These are phyloP conservation scores for Trypoxylon attenuatum DNA, from an alignment of 2,888 invertebrate species.

Conservation along the genomic window DNA sequence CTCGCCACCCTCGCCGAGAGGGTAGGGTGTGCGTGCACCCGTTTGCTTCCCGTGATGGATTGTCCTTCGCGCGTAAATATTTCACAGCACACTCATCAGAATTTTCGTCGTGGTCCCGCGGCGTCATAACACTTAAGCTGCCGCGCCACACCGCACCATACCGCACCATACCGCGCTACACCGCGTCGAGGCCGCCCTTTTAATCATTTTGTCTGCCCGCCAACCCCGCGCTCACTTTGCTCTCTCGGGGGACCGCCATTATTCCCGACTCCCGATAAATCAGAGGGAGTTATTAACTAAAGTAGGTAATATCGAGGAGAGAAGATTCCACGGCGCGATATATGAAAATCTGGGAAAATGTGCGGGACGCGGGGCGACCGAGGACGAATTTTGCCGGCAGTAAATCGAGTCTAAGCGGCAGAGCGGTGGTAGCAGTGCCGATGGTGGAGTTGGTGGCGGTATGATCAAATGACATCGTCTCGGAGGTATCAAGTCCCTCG, in stretches of 20 bases:
- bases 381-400: constrained; percentile 11
- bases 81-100: constrained; percentile 69
- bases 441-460: too few species aligned
- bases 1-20: too few species aligned
- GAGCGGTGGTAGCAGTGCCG: too few species aligned
- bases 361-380: neutral
- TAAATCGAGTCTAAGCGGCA: constrained; percentile 24
- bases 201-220: constrained; percentile 26
- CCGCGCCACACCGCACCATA: neutral
- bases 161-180: too few species aligned
- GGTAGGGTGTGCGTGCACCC: too few species aligned
- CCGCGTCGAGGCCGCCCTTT: constrained; percentile 21
- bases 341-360: neutral
- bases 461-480: constrained; percentile 33
- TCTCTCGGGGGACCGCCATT: neutral
- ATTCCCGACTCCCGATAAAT: neutral
- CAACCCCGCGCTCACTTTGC: neutral
- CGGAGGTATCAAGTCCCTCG: constrained; percentile 34
- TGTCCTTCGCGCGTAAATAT: constrained; percentile 68
- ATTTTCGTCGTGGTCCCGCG: constrained; percentile 52
- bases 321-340: too few species aligned
- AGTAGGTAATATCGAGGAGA: neutral
- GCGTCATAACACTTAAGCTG: neutral
- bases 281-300: neutral
- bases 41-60: constrained; percentile 65